Percentiles rank a stretch among this genome's conserved stretches.
phyloP scores from a whole-genome alignment of 1,140 invertebrate genomes.

The Heliconius nattereri region DNA sequence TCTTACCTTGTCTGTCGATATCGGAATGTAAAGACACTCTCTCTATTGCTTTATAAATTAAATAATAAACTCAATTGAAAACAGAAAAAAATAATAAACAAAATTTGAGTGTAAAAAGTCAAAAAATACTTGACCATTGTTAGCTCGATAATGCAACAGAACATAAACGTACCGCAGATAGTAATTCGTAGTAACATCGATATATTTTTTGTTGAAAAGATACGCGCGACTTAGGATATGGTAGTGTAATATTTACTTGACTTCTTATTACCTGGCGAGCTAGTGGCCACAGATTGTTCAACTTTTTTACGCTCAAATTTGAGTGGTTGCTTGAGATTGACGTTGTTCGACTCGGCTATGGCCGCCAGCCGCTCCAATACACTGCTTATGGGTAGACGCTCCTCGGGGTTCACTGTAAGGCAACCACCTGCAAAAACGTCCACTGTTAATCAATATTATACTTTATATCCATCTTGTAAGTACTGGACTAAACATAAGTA shows the following conservation, averaged over 20 bases:
- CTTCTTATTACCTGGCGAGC: constrained; percentile 83
- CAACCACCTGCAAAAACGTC: constrained; percentile 85
- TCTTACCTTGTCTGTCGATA: constrained; percentile 76
- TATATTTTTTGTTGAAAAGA: constrained; percentile 19
- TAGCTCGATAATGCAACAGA: constrained; percentile 80
- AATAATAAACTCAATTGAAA: constrained; percentile 65
- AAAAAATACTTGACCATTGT: constrained; percentile 82
- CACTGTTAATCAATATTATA: not conserved
- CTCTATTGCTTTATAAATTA: constrained; percentile 48
- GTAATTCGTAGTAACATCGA: constrained; percentile 42
- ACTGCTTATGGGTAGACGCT: constrained; percentile 88
- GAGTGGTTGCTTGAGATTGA: constrained; percentile 89
- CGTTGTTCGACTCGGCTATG: constrained; percentile 91
- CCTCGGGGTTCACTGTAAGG: constrained; percentile 90
- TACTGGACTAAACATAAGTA: no score
- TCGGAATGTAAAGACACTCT: constrained; percentile 74
- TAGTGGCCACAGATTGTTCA: constrained; percentile 82
- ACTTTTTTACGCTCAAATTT: constrained; percentile 84
- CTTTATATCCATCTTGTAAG: not conserved
- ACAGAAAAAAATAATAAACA: constrained; percentile 61
- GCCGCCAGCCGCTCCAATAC: constrained; percentile 92
- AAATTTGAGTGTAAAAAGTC: constrained; percentile 82
- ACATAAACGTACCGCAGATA: constrained; percentile 64
- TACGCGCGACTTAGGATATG: constrained; percentile 73
- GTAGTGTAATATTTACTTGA: constrained; percentile 83